These are phyloP conservation scores for Polydrusus cervinus DNA, from an alignment of 2,888 invertebrate species.

Conservation along the genomic window DNA sequence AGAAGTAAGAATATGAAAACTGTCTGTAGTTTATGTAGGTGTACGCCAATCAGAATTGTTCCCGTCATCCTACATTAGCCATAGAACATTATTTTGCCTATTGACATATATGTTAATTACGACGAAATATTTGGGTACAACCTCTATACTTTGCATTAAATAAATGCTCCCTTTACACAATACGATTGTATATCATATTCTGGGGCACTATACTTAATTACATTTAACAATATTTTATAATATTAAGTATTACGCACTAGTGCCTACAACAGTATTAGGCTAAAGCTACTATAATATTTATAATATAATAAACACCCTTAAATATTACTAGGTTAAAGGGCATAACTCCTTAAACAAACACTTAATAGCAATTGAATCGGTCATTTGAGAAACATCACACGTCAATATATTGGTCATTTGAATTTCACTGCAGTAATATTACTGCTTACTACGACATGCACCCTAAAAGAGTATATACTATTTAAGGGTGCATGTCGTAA, in stretches of 20 bases:
- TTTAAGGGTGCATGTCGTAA: too few species aligned
- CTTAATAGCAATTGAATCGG: constrained; percentile 29
- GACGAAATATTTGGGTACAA: constrained; percentile 74
- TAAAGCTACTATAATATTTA: constrained; percentile 63
- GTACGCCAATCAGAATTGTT: constrained; percentile 32
- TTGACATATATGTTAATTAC: constrained; percentile 72
- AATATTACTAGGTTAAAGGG: constrained; percentile 53
- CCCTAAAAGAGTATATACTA: too few species aligned
- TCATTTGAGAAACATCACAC: too few species aligned
- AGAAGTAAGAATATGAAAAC: constrained; percentile 40
- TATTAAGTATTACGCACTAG: constrained; percentile 62
- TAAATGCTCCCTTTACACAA: constrained; percentile 87
- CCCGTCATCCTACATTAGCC: constrained; percentile 36
- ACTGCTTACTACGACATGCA: too few species aligned
- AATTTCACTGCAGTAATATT: too few species aligned
- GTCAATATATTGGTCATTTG: too few species aligned
- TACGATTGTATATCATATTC: constrained; percentile 70
- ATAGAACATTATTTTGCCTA: constrained; percentile 60
- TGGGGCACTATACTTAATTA: constrained; percentile 59
- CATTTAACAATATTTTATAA: constrained; percentile 57
- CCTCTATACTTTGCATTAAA: constrained; percentile 95
- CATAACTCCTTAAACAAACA: constrained; percentile 36
- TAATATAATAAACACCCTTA: constrained; percentile 62
- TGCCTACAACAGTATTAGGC: constrained; percentile 64
- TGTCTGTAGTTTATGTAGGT: constrained; percentile 27